Evolutionary conservation across 1,140 invertebrate species (phyloP), one percentile per base, ranked within the genome.

Genomic region (Rhizoglyphus robini): DNA sequence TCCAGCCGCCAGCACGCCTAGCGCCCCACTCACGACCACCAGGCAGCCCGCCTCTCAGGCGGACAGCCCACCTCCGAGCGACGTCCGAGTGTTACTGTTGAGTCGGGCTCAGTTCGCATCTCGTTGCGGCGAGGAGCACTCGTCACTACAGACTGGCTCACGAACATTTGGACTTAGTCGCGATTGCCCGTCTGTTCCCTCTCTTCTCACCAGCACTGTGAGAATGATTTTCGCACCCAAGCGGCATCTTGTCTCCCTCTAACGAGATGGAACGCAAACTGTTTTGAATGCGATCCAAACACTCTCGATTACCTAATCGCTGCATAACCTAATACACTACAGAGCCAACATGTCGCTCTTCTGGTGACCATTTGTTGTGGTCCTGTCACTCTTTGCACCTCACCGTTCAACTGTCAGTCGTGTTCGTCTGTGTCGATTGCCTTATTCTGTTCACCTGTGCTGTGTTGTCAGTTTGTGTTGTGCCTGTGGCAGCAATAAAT

Each of bases 231-330:
- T 54, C 51, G 51, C 51, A 54, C 51, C 51, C 20, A 27, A 5
- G 23, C 51, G 51, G 51, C 51, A 32, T 54, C 51, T 54, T 54
- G 51, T 54, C 51, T 54, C 51, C 51, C 51, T 54, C 51, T 54
- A 54, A 54, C 51, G 51, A 54, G 51, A 54, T 54, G 51, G 51
- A 54, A 54, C 51, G 51, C 8, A 54, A 54, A 54, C 51, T 27
- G 41, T 46, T 15, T 23, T 46, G 41, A 46, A 46, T n/a, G n/a
- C n/a, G n/a, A n/a, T n/a, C n/a, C n/a, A n/a, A n/a, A n/a, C n/a
- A n/a, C n/a, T n/a, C n/a, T n/a, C n/a, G n/a, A n/a, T n/a, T n/a
- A n/a, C n/a, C n/a, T n/a, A n/a, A n/a, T n/a, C n/a, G n/a, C n/a
- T n/a, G n/a, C n/a, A n/a, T n/a, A n/a, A n/a, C n/a, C n/a, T n/a